These are phyloP conservation scores for Allygus modestus DNA, from an alignment of 2,888 invertebrate genomes.

Conservation along the genomic window DNA sequence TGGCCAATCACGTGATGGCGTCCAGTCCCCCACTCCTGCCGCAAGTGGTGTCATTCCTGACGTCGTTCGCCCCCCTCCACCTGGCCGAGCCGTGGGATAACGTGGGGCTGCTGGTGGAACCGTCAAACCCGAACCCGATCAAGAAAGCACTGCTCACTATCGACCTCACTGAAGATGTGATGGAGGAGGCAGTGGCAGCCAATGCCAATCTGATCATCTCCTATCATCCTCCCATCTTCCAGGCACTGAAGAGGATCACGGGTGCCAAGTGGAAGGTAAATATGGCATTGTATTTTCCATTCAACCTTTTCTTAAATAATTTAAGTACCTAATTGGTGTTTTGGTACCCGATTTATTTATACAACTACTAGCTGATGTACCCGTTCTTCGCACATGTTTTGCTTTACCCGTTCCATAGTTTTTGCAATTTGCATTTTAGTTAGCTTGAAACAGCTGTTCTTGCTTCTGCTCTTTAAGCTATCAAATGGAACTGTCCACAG, in stretches of 20 bases:
- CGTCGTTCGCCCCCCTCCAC: constrained; percentile 83
- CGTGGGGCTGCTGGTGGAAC: constrained; percentile 94
- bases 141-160: constrained; percentile 90
- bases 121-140: constrained; percentile 79
- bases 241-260: constrained; percentile 87
- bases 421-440: too few species aligned
- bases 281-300: constrained; percentile 59
- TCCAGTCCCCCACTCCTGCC: constrained; percentile 61
- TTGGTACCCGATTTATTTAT: too few species aligned
- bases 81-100: constrained; percentile 96
- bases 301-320: neutral
- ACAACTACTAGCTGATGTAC: too few species aligned
- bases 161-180: constrained; percentile 93
- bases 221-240: constrained; percentile 98
- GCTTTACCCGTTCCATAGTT: too few species aligned
- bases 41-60: constrained; percentile 79
- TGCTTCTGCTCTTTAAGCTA: too few species aligned
- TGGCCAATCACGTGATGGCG: neutral
- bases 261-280: constrained; percentile 82
- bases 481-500: too few species aligned
- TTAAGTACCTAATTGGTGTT: too few species aligned
- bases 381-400: too few species aligned
- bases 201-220: constrained; percentile 89
- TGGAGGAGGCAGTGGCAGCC: constrained; percentile 85
- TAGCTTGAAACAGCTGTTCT: too few species aligned